Evolutionary conservation across 2,113 vertebrate species (phyloP), one percentile per base, ranked within the genome.

Genomic region (Egretta garzetta): DNA sequence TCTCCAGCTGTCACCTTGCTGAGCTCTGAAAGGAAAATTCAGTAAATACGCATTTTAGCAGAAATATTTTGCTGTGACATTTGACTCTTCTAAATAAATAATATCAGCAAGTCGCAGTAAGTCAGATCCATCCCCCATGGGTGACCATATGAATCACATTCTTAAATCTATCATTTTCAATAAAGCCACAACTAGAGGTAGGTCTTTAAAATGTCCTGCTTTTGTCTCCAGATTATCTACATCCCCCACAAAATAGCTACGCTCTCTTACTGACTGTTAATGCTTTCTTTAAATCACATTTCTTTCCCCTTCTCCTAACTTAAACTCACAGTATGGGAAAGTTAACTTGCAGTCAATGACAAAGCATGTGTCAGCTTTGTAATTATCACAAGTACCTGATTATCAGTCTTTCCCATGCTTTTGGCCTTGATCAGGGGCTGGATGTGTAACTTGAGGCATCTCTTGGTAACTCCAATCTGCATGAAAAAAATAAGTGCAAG

Each of bases 1-100:
- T 92, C 70, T 83, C 92, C 95, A 96, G 83, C 96, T 97, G 93
- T 94, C 94, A 97, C 94, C 94, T 96, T 90, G 91, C 85, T 64
- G 88, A 88, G 92, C 76, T 93, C 92, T 90, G 74, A 84, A 75
- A 92, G 80, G 88, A 94, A 93, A 90, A 97, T 84, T 72, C 75
- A 68, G 94, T 80, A 96, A 95, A 96, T 92, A 81, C 72, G 77
- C 82, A 43, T 92, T 95, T 95, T 90, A 93, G 81, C 77, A 82
- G 90, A 90, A 96, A 90, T 86, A 86, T 96, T 96, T 96, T 86
- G 55, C 79, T 62, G 41, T 86, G 87, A 55, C 77, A 86, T 94
- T 94, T 94, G 89, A 74, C 87, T 96, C 67, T 70, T 83, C 43
- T 80, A 88, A 97, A 96, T 94, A 96, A 96, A 95, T 84, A 89